Percentiles rank a stretch among this genome's conserved stretches.
phyloP scores from a whole-genome alignment of 1,140 invertebrate genomes.

The Elymnias hypermnestra region DNA sequence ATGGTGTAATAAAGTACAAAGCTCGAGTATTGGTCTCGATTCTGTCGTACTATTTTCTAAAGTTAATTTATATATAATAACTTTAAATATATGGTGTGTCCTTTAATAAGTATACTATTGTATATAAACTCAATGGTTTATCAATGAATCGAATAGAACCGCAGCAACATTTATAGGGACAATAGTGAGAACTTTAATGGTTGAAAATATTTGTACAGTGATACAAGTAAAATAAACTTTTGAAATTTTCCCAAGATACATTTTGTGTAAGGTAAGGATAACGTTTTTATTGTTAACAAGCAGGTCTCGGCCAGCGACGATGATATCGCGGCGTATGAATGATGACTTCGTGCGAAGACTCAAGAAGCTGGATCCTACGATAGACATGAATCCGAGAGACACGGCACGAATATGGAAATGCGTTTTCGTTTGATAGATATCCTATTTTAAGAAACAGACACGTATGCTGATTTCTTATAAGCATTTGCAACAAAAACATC shows the following conservation, averaged over 20 bases:
- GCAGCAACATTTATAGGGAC: conserved; percentile 5
- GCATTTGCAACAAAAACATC: too few species aligned
- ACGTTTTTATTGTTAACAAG: conserved; percentile 75
- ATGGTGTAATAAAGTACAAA: too few species aligned
- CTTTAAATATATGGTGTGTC: too few species aligned
- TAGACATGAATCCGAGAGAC: conserved; percentile 55
- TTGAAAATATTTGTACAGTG: conserved; percentile 21
- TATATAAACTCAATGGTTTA: too few species aligned
- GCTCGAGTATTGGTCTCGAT: too few species aligned
- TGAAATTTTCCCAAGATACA: conserved; percentile 54
- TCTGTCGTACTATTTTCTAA: too few species aligned
- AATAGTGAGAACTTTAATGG: too few species aligned
- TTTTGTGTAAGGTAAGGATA: conserved; percentile 58
- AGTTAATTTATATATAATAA: too few species aligned
- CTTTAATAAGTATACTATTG: too few species aligned
- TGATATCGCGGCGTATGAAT: conserved; percentile 72
- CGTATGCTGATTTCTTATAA: too few species aligned
- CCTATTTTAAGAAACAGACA: conserved; percentile 23
- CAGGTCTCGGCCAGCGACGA: conserved; percentile 60
- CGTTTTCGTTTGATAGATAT: conserved; percentile 28
- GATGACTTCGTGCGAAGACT: conserved; percentile 72
- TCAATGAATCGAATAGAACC: too few species aligned
- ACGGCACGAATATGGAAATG: conserved; percentile 61
- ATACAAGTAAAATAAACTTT: conserved; percentile 41
- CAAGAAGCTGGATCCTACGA: conserved; percentile 51